A percentile compares a stretch with the other conserved stretches of the same genome.
phyloP scores from a whole-genome alignment of 1,140 invertebrate species.

The Trachymyrmex septentrionalis region DNA sequence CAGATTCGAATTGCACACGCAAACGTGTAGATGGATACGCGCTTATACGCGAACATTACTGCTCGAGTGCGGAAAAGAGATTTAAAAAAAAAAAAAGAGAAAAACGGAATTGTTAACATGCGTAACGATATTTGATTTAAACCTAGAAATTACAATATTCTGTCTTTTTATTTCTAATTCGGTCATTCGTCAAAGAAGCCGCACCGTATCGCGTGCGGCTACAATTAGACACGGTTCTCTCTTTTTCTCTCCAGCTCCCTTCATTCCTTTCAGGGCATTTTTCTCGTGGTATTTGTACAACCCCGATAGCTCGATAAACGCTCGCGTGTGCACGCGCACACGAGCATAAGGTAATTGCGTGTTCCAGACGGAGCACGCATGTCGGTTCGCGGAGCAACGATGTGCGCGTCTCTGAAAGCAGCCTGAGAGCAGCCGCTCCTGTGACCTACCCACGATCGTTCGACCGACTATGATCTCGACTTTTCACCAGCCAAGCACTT shows the following conservation, averaged over 20 bases:
- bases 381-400: slow-evolving; percentile 5
- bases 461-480: slow-evolving; percentile 20
- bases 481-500: slow-evolving; percentile 49
- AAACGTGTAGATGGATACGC: background rate
- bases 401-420: background rate
- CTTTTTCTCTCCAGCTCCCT: background rate
- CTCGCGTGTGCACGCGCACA: slow-evolving; percentile 37
- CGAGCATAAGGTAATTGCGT: slow-evolving; percentile 39
- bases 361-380: slow-evolving; percentile 30
- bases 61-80: background rate
- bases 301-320: slow-evolving; percentile 50
- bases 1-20: background rate
- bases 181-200: slow-evolving; percentile 26
- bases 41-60: background rate
- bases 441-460: slow-evolving; percentile 24
- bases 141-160: slow-evolving; percentile 6
- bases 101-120: slow-evolving; percentile 18
- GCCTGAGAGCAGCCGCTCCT: slow-evolving; percentile 1
- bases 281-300: slow-evolving; percentile 42
- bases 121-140: background rate
- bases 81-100: background rate
- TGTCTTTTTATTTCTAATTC: slow-evolving; percentile 19
- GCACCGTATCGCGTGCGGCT: slow-evolving; percentile 18
- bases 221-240: slow-evolving; percentile 30
- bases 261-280: slow-evolving; percentile 1